Evolutionary conservation across 2,113 vertebrate genomes (phyloP), one percentile per base, ranked within the genome.

Genomic region (Ophiodon elongatus): DNA sequence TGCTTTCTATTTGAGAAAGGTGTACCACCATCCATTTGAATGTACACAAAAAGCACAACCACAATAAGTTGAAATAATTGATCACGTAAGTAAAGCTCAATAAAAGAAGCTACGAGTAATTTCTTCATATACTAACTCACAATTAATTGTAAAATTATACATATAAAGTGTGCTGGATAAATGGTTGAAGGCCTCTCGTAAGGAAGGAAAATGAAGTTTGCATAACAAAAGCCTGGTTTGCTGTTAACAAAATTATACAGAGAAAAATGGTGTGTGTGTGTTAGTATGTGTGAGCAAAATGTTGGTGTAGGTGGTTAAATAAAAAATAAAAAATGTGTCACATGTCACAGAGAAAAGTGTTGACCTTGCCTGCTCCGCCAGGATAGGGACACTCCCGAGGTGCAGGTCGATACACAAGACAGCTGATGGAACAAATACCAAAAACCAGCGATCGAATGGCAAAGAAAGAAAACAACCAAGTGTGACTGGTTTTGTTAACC

Each of bases 401-500:
- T 75, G 62, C 59, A 66, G 68, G 76, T 80, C 14, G 14, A 75
- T 72, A 35, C 29, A 43, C 62, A 68, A 64, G 50, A 79, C 64
- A 76, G 59, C 59, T 66, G 79, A 64, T 62, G 27, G 19, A 45
- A 69, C 45, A 73, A 65, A 47, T 14, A 60, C 23, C 10, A 10
- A 66, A 80, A 73, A 75, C 45, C 29, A 23, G 77, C 29, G 68
- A 56, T 74, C 35, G 8, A 85, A 67, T 52, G 66, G 50, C 65
- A 43, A 85, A 84, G 29, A 76, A 76, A 74, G 45, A 78, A 76
- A 87, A 72, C 13, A 67, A 70, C 25, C 23, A 79, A 82, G 50
- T 33, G 59, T n/a, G 11, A 64, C 4, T 2, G 37, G 19, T 70
- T 76, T 50, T 62, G 14, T 62, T 41, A 64, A 80, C 45, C 68